Evolutionary conservation across 2,797 vertebrate species (phyloP).

Genomic region (Cyclopterus lumpus): DNA sequence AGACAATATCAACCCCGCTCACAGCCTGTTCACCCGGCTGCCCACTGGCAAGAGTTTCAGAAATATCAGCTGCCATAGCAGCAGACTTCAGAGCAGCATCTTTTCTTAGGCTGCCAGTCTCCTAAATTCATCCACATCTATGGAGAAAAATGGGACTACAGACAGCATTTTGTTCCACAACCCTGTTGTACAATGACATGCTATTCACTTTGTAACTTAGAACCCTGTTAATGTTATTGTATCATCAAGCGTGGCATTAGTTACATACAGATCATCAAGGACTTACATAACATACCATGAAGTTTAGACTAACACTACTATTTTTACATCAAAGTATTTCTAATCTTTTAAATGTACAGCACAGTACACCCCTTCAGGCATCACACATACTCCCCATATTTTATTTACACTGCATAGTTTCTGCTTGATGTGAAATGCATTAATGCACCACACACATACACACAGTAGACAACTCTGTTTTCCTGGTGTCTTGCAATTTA

Average conservation of each 20-base stretch:
- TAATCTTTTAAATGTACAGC: not conserved
- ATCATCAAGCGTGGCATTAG: not conserved
- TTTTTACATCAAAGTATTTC: not conserved
- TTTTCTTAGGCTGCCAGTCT: no score
- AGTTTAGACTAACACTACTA: not conserved
- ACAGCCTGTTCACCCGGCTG: not conserved
- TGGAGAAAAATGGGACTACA: no score
- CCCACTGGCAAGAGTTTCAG: no score
- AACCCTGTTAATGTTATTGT: constrained; percentile 1
- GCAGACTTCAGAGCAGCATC: no score
- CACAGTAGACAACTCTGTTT: constrained; percentile 36
- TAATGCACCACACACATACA: constrained; percentile 20
- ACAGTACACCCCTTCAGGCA: not conserved
- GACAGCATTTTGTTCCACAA: no score
- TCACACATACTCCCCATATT: not conserved
- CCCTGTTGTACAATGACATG: no score
- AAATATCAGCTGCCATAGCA: no score
- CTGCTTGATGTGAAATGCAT: constrained; percentile 10
- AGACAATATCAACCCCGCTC: not conserved
- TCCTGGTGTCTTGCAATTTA: constrained; percentile 57
- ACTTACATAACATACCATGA: not conserved
- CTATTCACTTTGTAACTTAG: no score
- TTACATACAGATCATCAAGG: not conserved
- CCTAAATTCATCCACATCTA: no score
- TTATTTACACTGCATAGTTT: not conserved